Percentiles rank a stretch among this genome's conserved stretches.
Evolutionary conservation across 2,113 vertebrate species (phyloP).

Genomic region (Prinia subflava): DNA sequence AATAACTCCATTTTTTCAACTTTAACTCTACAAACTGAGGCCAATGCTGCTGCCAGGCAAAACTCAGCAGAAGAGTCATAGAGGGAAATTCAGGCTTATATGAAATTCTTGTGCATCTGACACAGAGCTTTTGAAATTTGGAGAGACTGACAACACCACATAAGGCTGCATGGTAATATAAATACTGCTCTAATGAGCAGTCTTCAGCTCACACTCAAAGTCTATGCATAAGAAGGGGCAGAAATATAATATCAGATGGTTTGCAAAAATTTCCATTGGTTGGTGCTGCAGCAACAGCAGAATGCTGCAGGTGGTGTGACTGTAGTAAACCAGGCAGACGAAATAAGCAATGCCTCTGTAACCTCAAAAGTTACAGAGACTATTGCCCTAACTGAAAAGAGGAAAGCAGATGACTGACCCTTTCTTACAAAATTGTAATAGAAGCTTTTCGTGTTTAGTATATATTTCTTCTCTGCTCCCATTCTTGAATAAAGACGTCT

Average conservation of each 20-base stretch:
- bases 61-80: not conserved
- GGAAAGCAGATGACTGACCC: not conserved
- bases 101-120: not conserved
- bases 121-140: not conserved
- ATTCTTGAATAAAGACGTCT: not conserved
- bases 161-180: not conserved
- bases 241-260: not conserved
- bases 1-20: not conserved
- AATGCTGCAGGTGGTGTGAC: not conserved
- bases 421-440: not conserved
- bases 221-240: not conserved
- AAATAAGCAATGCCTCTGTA: not conserved
- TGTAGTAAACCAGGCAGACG: not conserved
- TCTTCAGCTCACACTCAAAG: not conserved
- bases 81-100: not conserved
- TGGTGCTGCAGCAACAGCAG: not conserved
- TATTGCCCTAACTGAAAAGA: not conserved
- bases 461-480: not conserved
- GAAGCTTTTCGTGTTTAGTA: not conserved
- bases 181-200: not conserved
- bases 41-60: not conserved
- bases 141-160: not conserved
- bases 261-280: not conserved
- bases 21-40: not conserved
- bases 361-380: not conserved